A percentile compares a stretch with the other conserved stretches of the same genome.
Evolutionary conservation across 2,888 invertebrate genomes (phyloP).

Genomic region (Stenotaenia linearis): DNA sequence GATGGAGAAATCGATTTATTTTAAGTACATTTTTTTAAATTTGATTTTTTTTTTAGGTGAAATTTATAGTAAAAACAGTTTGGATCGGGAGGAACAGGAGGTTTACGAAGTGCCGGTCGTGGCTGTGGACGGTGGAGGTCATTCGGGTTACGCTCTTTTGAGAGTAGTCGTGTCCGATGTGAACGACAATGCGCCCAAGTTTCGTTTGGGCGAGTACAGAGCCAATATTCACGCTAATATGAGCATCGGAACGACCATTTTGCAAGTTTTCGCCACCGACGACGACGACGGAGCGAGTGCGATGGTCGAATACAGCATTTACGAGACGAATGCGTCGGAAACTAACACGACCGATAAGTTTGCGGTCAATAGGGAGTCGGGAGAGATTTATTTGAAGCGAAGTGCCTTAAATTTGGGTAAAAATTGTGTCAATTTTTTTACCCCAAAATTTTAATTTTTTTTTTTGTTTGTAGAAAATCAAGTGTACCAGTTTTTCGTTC

Average conservation of each 20-base stretch:
- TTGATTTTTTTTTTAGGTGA: slow-evolving; percentile 42
- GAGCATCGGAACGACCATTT: slow-evolving; percentile 44
- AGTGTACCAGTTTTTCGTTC: slow-evolving; percentile 80
- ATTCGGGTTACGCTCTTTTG: slow-evolving; percentile 54
- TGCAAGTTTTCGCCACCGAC: slow-evolving; percentile 63
- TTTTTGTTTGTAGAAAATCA: slow-evolving; percentile 58
- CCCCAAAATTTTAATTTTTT: not conserved
- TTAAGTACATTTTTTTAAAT: not conserved
- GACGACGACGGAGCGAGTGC: slow-evolving; percentile 68
- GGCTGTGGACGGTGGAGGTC: slow-evolving; percentile 48
- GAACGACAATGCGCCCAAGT: slow-evolving; percentile 85
- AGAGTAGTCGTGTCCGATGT: slow-evolving; percentile 72
- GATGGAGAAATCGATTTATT: not conserved
- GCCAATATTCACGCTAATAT: slow-evolving; percentile 47
- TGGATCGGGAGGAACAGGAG: slow-evolving; percentile 45
- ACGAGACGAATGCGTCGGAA: slow-evolving; percentile 57
- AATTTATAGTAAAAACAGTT: slow-evolving; percentile 42
- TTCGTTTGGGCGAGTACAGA: slow-evolving; percentile 53
- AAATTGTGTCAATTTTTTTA: not conserved
- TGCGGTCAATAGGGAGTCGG: slow-evolving; percentile 66
- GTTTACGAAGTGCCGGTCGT: slow-evolving; percentile 45
- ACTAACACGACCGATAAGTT: slow-evolving; percentile 63
- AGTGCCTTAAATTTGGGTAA: slow-evolving; percentile 36
- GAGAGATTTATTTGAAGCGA: slow-evolving; percentile 59
- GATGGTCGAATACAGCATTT: slow-evolving; percentile 67